Evolutionary conservation across 2,797 vertebrate genomes (phyloP), one percentile per base, ranked within the genome.

Genomic region (Neosilurus mollespiculum): DNA sequence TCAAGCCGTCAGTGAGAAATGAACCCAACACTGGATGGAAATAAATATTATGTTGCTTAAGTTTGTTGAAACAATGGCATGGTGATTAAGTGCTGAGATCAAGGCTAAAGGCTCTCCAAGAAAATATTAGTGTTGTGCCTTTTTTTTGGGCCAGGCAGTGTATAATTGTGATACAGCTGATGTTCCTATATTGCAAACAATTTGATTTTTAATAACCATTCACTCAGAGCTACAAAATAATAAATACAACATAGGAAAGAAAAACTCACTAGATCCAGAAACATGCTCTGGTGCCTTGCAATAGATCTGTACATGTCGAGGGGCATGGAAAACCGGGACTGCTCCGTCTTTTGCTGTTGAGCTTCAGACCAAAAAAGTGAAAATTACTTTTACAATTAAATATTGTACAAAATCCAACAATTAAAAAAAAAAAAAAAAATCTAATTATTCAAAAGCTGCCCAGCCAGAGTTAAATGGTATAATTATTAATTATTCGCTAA

Each of bases 221-320:
- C 24, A 72, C 70, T 53, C 62, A 24, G 20, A 24, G 30, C 9
- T 8, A 3, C 12, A 9, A 71, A 15, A 24, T 22, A 49, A 30
- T 65, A 65, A 30, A 22, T 11, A 15, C 1, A 22, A 3, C 43
- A 43, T 43, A 43, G n/a, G n/a, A 6, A 16, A 56, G 8, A 67
- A 54, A 66, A 53, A 89, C 93, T 93, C 77, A 95, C 94, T 87
- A 87, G 71, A 70, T 94, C 93, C 83, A 95, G 76, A 82, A 95
- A 95, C 12, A 78, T 89, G 72, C 91, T 90, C 61, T 93, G 93
- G 81, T 88, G 90, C 88, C 89, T 93, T 86, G 89, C 89, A 20
- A 95, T 91, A 87, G 92, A 94, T 81, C 92, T 90, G 37, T 94
- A 95, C n/a, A 93, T 90, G 0, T 94, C 92, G 15, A 94, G 78